Conservation (phyloP, 1,140 invertebrate genomes). For the Triops longicaudatus region DNA sequence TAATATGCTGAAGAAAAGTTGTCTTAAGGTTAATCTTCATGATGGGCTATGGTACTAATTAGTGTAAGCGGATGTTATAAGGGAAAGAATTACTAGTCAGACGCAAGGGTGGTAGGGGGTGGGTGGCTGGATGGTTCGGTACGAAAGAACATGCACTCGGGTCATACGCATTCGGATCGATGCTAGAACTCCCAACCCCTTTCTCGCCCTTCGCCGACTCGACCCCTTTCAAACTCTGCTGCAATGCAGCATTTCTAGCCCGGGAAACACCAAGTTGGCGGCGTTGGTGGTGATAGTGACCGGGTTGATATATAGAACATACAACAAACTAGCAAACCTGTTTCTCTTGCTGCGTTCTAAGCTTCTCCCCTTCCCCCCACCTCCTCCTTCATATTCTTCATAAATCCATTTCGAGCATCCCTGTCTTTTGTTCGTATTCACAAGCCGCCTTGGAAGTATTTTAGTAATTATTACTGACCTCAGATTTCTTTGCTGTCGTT, state of each 20-base stretch:
- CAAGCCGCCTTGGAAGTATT: no score
- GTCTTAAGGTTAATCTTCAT: no score
- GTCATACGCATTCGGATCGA: constrained; percentile 11
- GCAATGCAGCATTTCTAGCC: constrained; percentile 10
- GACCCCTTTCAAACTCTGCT: neutral
- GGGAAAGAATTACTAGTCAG: neutral
- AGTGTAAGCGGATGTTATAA: neutral
- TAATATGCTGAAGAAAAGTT: no score
- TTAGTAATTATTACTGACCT: no score
- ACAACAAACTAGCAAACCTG: neutral
- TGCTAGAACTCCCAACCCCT: neutral
- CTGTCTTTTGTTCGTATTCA: no score
- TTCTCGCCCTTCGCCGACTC: neutral
- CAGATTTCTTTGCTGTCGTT: no score
- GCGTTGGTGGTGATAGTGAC: neutral
- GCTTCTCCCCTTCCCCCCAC: constrained; percentile 34
- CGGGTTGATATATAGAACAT: neutral
- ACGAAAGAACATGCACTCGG: constrained; percentile 3
- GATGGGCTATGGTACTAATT: neutral
- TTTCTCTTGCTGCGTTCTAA: constrained; percentile 21
- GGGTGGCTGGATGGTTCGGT: no score
- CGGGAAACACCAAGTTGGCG: neutral
- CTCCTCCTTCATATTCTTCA: neutral
- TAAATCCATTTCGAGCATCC: no score
- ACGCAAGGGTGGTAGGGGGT: neutral